Conservation (phyloP, 2,113 vertebrate genomes). For the Tor tambroides region DNA sequence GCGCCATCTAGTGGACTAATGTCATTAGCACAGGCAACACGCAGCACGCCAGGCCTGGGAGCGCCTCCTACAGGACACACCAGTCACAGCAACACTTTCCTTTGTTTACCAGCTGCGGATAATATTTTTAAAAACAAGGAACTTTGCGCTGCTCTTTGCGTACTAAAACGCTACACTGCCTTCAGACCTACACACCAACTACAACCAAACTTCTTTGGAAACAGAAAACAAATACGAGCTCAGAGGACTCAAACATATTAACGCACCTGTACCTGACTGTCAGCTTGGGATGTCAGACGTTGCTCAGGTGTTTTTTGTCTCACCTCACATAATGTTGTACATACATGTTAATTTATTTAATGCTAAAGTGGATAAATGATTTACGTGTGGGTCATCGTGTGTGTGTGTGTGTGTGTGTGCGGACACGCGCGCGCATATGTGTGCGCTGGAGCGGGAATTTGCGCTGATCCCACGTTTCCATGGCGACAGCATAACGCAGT, state of each 20-base stretch:
- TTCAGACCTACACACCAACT: not conserved
- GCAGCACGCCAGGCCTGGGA: not conserved
- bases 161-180: not conserved
- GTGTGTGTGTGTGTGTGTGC: not conserved
- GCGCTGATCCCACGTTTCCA: constrained; percentile 54
- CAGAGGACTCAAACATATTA: not conserved
- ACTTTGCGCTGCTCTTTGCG: not conserved
- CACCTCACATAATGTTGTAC: not conserved
- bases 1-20: constrained; percentile 50
- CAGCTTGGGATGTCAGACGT: not conserved
- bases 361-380: not conserved
- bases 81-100: constrained; percentile 11
- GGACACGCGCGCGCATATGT: constrained; percentile 15
- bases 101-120: constrained; percentile 28
- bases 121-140: not conserved
- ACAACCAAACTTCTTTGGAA: not conserved
- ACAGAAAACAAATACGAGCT: not conserved
- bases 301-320: not conserved
- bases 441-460: constrained; percentile 28
- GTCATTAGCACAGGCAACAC: not conserved
- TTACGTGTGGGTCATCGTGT: not conserved
- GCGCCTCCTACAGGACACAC: constrained; percentile 15
- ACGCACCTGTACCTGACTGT: not conserved
- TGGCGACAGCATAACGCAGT: constrained; percentile 59
- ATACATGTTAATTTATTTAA: too few relatives aligned